A percentile compares a stretch with the other conserved stretches of the same genome.
These are phyloP conservation scores for Acleris emargana DNA, from an alignment of 2,888 invertebrate genomes.

Conservation along the genomic window DNA sequence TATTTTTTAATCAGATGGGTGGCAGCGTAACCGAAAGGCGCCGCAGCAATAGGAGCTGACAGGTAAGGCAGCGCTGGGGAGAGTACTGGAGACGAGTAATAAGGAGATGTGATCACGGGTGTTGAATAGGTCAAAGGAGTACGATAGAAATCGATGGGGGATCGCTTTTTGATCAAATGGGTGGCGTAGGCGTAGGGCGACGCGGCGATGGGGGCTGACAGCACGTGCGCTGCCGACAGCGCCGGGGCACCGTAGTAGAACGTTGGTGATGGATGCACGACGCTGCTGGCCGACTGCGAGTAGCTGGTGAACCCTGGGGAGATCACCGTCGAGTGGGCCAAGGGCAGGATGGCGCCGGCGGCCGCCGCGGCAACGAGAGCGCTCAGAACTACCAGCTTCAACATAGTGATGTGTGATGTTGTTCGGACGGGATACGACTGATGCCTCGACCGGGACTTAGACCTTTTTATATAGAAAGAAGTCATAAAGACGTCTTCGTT, in stretches of 20 bases:
- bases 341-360: conserved; percentile 62
- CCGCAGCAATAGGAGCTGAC: too few relatives aligned
- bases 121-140: conserved; percentile 56
- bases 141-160: conserved; percentile 46
- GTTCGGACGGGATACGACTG: conserved; percentile 61
- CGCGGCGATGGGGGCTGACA: conserved; percentile 21
- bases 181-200: conserved; percentile 41
- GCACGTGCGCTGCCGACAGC: conserved; percentile 31
- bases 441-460: conserved; percentile 51
- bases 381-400: conserved; percentile 83
- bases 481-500: conserved; percentile 67
- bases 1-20: conserved; percentile 62
- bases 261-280: conserved; percentile 69
- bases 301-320: conserved; percentile 64
- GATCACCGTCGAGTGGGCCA: conserved; percentile 52
- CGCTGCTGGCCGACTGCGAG: conserved; percentile 68
- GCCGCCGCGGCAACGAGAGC: conserved; percentile 82
- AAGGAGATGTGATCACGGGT: conserved; percentile 49
- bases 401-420: conserved; percentile 77
- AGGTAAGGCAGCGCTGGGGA: conserved; percentile 33
- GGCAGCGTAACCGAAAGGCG: too few relatives aligned
- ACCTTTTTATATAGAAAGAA: conserved; percentile 69
- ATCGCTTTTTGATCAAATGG: conserved; percentile 46
- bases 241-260: conserved; percentile 47
- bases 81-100: conserved; percentile 48